Base-by-base conservation (phyloP, 2,113 vertebrate species). In the Hydropotes inermis region DNA sequence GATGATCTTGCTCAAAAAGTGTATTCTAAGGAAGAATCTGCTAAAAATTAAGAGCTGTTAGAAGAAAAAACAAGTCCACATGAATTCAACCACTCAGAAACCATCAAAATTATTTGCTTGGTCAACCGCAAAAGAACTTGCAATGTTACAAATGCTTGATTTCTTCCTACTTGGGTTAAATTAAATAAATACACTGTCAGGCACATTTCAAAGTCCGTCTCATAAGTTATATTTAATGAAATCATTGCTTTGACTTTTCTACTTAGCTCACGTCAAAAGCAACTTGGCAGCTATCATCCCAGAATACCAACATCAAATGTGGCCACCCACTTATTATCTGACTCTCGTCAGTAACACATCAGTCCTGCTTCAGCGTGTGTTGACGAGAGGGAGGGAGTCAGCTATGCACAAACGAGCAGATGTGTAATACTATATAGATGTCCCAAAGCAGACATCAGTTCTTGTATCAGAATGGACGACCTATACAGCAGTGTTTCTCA, bases 1-100 rank as follows among this genome's bases (percentile, higher is more conserved):
- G 45, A 81, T 47, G 45, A 84, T 64, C 87, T 94, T 54, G 78
- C 58, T 85, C 83, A 79, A 47, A 97, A 74, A 74, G 21, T 76
- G 2, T n/a, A 94, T 61, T 83, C 86, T 79, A 97, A 92, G 95
- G 76, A 84, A 60, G 43, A 97, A 87, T 33, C 13, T 25, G 67
- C 3, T 61, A 39, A 92, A 92, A 95, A 86, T 93, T 82, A 93
- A 91, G 43, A 70, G 11, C 57, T 91, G 19, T 43, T 21, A 43
- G 28, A 95, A 94, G 50, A 83, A 87, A 97, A 94, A 93, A 12
- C 47, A 92, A 87, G 21, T 83, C 91, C 33, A 86, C 47, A 88
- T 30, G 50, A 86, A 83, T 43, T 82, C 23, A 94, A 89, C 54
- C 55, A 92, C n/a, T 85, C 47, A 96, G 45, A 96, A 27, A 87